phyloP scores from a whole-genome alignment of 2,888 invertebrate species.

The Fabriciana adippe region DNA sequence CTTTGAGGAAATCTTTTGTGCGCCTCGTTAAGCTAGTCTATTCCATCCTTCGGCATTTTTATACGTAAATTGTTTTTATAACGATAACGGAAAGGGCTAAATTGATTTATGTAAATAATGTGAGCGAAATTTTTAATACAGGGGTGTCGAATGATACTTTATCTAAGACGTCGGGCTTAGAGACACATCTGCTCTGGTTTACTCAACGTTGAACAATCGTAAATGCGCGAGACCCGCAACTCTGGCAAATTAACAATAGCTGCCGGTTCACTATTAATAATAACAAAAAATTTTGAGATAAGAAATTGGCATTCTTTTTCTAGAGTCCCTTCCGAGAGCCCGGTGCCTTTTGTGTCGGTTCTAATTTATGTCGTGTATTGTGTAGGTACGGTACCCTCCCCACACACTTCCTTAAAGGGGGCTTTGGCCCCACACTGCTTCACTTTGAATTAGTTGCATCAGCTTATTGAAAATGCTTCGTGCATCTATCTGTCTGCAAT shows the following conservation, averaged over 20 bases:
- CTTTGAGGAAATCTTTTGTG: conserved; percentile 14
- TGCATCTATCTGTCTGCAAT: conserved; percentile 52
- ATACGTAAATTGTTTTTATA: conserved; percentile 54
- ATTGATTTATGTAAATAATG: conserved; percentile 61
- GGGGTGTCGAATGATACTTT: conserved; percentile 56
- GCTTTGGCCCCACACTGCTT: conserved; percentile 61
- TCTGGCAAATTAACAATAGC: conserved; percentile 71
- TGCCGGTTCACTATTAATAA: conserved; percentile 70
- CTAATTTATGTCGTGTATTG: conserved; percentile 82
- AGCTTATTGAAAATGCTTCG: conserved; percentile 65
- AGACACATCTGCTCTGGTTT: conserved; percentile 77
- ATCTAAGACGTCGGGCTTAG: conserved; percentile 54
- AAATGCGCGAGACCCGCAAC: conserved; percentile 58
- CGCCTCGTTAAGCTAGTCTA: conserved; percentile 15
- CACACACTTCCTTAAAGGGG: conserved; percentile 76
- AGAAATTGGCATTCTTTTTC: conserved; percentile 80
- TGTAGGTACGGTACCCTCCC: conserved; percentile 70
- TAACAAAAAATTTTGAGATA: conserved; percentile 71
- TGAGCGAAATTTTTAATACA: conserved; percentile 50
- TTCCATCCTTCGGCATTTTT: conserved; percentile 41
- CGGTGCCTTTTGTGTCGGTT: conserved; percentile 76
- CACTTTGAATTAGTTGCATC: conserved; percentile 75
- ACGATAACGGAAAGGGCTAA: conserved; percentile 51
- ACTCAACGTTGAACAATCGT: conserved; percentile 54
- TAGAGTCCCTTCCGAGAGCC: conserved; percentile 77